Evolutionary conservation across 2,113 vertebrate species (phyloP), one percentile per base, ranked within the genome.

Genomic region (Manacus vitellinus): DNA sequence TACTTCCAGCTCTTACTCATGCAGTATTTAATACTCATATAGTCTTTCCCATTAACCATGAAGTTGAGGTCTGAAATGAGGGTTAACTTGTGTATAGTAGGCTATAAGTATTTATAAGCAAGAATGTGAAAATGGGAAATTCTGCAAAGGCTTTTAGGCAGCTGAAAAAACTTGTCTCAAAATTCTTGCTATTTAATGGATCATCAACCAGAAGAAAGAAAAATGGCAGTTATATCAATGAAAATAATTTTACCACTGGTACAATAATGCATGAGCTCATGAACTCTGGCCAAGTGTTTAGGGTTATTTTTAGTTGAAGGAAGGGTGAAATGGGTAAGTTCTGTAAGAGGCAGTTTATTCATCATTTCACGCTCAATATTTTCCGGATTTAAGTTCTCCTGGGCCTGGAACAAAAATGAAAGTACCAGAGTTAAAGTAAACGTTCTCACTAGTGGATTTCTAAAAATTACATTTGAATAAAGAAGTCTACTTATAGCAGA

Each of bases 191-290:
- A 73, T 51, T 70, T 87, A 51, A 89, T n/a, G 61, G 33, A 39
- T 47, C 31, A 80, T 41, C 31, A 31, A 35, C 6, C 35, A 72
- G 68, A 84, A 44, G 3, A 39, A 81, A 79, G 39, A 70, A 43
- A 61, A 31, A 49, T 25, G 10, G 12, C 54, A 87, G 22, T 67
- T n/a, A 7, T 52, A 80, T 62, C 17, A 83, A 54, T 80, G 65
- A 85, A 46, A 84, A 55, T 37, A 4, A 63, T 58, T 79, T 98
- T 94, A 99, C 99, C 99, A 35, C 95, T 97, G 24, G 98, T 98
- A 94, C 98, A 99, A 96, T 98, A 98, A 94, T 98, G 98, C 92
- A 98, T 98, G 14, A 99, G 98, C 88, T 99, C 98, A 0, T 99
- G 99, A 91, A 98, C 96, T 56, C 97, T 73, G 35, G 98, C 97